Evolutionary conservation across 2,888 invertebrate species (phyloP), one percentile per base, ranked within the genome.

Genomic region (Drosophila histrio): DNA sequence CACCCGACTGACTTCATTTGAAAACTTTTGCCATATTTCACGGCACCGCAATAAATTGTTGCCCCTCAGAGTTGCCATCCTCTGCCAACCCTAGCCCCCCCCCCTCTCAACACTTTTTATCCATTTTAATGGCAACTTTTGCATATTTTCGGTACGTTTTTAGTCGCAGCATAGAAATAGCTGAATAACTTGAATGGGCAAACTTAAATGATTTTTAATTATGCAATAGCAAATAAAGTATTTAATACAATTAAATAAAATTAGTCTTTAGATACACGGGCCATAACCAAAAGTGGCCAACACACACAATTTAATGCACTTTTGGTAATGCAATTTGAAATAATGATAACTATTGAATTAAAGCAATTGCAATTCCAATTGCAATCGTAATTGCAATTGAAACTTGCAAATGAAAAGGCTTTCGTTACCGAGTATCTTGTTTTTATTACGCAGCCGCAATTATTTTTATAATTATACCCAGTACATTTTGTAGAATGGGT

Each of bases 21-120:
- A 74, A 84, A 83, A 83, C 77, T 83, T 86, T 85, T 54, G 70
- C 74, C 78, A 85, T 83, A 85, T 85, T 83, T 83, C 74, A 85
- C 47, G 60, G 52, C 65, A 58, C 62, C 77, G 65, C 80, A 83
- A 83, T 83, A 83, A 83, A 83, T 83, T 81, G 84, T 67, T 74
- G 53, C 59, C 61, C 44, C 58, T 41, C 41, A 36, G 28, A 19
- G 52, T 41, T 63, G 49, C 24, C 49, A 38, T 26, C 50, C 34
- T n/a, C n/a, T n/a, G n/a, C n/a, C n/a, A n/a, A n/a, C 17, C 4
- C 3, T 3, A 11, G 1, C n/a, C 5, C 19, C 6, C 1, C 1
- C n/a, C 15, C 2, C 8, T 1, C 2, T 2, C 28, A 22, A 21
- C 39, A 11, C 26, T 50, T 58, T 57, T 41, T 34, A 53, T 60